Base-by-base conservation (phyloP, 2,113 vertebrate genomes). In the Empidonax alnorum region DNA sequence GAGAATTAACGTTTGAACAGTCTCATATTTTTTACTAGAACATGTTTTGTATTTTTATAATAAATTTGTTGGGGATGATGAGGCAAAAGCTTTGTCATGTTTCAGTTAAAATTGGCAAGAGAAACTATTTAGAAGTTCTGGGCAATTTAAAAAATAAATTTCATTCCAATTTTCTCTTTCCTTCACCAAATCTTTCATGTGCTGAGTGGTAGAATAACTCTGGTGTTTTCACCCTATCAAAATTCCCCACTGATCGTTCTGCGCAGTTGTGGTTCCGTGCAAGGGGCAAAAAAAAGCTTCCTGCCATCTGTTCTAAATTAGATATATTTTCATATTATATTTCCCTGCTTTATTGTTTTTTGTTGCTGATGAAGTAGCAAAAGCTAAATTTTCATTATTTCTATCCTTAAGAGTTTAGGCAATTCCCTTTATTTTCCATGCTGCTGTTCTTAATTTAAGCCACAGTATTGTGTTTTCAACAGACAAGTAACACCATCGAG, bases 301-400 rank as follows among this genome's bases (percentile, higher is more conserved):
- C 78, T 77, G 71, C 94, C 96, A 97, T 96, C 97, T 97, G 96
- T 97, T 97, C 87, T 77, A 84, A 93, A 89, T 97, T 96, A 97
- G 88, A 24, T 94, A 41, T 56, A 18, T 89, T 91, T 96, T 86
- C 85, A 72, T 91, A 67, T 94, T 95, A 42, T 94, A 82, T 95
- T 96, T 94, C 87, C 74, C 56, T 17, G 10, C 81, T 96, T 97
- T 94, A 96, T 97, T 89, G 84, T 25, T 75, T 89, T 47, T 47
- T 74, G 16, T 90, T 95, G 61, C 78, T 87, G 66, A 91, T 79
- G 73, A 97, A 95, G 68, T 53, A 94, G 73, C 78, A 94, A 92
- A 94, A 90, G 69, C 72, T 80, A 46, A 67, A 94, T 95, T 94
- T 87, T 93, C 87, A 93, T 87, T 44, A 75, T 80, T 96, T 73